Base-by-base conservation (phyloP, 1,140 invertebrate genomes). In the Panagrolaimus sp. region DNA sequence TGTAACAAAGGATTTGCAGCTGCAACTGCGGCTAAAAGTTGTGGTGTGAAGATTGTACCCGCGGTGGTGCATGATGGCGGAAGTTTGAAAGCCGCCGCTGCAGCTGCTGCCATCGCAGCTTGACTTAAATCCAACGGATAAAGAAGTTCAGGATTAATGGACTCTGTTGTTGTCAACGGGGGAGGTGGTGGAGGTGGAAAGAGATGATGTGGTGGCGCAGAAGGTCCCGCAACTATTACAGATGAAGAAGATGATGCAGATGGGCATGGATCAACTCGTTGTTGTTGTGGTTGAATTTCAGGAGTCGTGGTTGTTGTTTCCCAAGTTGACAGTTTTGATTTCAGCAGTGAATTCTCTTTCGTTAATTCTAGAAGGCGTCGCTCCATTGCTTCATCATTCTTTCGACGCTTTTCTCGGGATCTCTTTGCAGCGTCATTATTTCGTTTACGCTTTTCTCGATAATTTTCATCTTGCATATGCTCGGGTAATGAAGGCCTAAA, bases 341-440 rank as follows among this genome's bases (percentile, higher is more conserved):
- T 71, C 17, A 71, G 68, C 2, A 63, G 69, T 32, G 43, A 44
- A 43, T 71, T 71, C 14, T 71, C 69, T 48, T 69, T 63, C 5
- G 68, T 69, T 21, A 71, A 32, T 46, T 71, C 65, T 15, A 71
- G 17, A 4, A 71, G 32, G 17, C 67, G 67, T 38, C 44, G 38
- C 28, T 71, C 69, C 69, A 71, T 71, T 1, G 68, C 69, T 12
- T 70, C 84, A 67, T 85, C 84, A 73, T 85, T 85, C 32, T 78
- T 77, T 17, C 84, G 71, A 58, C 84, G 45, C 9, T 83, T 73
- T 68, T 85, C 84, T 24, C 84, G 73, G 21, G 84, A 85, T 55
- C 83, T 65, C 70, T 84, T 84, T 0, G 84, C 84, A 0, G 84
- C 83, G 55, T 85, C 84, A 73, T 85, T 85, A 72, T 85, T 85